These are phyloP conservation scores for Ara ararauna DNA, from an alignment of 2,797 vertebrate species.

Conservation along the genomic window DNA sequence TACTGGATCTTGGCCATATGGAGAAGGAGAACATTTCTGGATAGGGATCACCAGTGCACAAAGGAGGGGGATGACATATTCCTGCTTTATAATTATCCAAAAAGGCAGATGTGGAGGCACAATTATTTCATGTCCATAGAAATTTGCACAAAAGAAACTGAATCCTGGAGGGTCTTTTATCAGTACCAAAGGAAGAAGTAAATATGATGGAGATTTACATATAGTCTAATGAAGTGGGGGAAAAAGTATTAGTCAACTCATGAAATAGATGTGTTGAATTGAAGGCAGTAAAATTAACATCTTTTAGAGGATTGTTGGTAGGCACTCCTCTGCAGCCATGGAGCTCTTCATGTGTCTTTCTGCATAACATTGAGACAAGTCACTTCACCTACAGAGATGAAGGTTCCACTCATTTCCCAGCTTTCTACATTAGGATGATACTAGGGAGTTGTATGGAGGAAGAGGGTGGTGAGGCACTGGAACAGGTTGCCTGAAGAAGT, in stretches of 20 bases:
- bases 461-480: not conserved
- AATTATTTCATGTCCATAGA: not conserved
- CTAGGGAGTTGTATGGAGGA: not conserved
- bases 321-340: not conserved
- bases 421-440: not conserved
- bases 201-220: not conserved
- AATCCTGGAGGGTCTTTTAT: not conserved
- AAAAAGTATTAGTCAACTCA: not conserved
- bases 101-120: not conserved
- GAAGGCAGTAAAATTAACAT: not conserved
- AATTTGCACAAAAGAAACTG: not conserved
- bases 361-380: not conserved
- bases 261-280: not conserved
- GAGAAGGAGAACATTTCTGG: not conserved
- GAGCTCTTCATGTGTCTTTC: not conserved
- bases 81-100: not conserved
- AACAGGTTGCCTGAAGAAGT: not conserved
- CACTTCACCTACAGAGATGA: not conserved
- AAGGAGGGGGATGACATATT: not conserved
- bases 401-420: not conserved
- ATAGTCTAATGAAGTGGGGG: not conserved
- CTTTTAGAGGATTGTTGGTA: not conserved
- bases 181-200: not conserved
- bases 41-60: not conserved
- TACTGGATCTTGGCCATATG: not conserved